Conservation (phyloP, 2,888 invertebrate species). For the Thysanoteuthis rhombus region DNA sequence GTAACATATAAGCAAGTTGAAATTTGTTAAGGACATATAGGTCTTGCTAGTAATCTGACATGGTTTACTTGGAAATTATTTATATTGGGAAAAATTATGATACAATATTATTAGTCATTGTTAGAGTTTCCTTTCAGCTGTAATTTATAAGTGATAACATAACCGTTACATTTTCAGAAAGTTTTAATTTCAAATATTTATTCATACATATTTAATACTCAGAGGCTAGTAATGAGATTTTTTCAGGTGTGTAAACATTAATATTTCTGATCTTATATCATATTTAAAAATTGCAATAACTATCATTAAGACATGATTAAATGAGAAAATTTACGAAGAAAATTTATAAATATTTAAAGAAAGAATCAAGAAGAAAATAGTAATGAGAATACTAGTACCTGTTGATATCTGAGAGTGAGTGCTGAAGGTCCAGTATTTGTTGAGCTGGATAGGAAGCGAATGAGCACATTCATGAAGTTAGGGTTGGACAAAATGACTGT, state of each 20-base stretch:
- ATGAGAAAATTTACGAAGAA: not conserved
- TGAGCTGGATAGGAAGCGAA: conserved; percentile 62
- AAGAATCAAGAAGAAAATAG: not conserved
- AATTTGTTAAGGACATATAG: not conserved
- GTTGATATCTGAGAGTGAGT: conserved; percentile 42
- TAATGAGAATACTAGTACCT: conserved; percentile 37
- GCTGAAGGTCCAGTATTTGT: conserved; percentile 47
- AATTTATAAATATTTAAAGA: not conserved
- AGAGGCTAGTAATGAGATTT: too few relatives aligned
- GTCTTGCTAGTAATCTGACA: too few relatives aligned
- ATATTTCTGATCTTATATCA: not conserved
- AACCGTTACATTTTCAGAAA: not conserved
- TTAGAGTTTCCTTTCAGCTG: not conserved
- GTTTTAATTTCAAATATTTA: not conserved
- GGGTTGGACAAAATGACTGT: conserved; percentile 58
- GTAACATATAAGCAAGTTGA: not conserved
- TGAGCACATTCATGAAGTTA: conserved; percentile 59
- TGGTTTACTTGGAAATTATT: too few relatives aligned
- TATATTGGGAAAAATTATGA: not conserved
- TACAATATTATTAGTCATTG: not conserved
- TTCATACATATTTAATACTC: not conserved
- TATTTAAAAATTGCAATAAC: not conserved
- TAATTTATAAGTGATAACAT: not conserved
- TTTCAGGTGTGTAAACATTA: not conserved
- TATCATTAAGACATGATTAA: too few relatives aligned